Base-by-base conservation (phyloP, 2,888 invertebrate genomes). In the Lomographa bimaculata region DNA sequence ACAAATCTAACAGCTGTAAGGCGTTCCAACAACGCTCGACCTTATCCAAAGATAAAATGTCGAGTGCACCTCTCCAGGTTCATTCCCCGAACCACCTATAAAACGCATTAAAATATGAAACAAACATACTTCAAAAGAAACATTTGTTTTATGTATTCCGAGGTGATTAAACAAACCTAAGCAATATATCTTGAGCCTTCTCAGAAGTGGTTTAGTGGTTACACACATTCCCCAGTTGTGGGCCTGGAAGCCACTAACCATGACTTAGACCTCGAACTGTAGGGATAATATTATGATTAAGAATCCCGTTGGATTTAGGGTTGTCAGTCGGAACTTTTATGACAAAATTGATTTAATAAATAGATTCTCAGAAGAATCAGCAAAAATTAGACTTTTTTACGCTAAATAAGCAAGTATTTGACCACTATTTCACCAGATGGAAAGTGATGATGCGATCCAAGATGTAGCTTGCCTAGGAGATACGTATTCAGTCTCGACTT, bases 151-250 rank as follows among this genome's bases (percentile, higher is more conserved):
- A 46, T 40, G 50, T 44, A 33, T 47, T 27, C 32, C 37, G 8
- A 9, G 9, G 25, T 14, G 12, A 38, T 47, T 44, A 45, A 43
- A 45, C 35, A 42, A 42, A 45, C 36, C 30, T 38, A 40, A 47
- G 38, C 36, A 40, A 47, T 20, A 37, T 29, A 37, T 43, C 43
- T 35, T 42, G 39, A 44, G 51, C 62, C 54, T 78, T 81, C 73
- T 64, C 32, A 56, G 75, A 79, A 79, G 64, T 59, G 52, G 64
- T 71, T 42, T 25, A 39, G 66, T 61, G 62, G 67, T 72, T 75
- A 77, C 73, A 73, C 59, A 73, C 74, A 77, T 83, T 79, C 73
- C 62, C 61, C 33, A 58, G 66, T 67, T 71, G 72, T 66, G 57
- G 37, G 39, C 30, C 24, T 23, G 34, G 26, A 34, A 39, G 46